Evolutionary conservation across 37 sponge, comb jelly and placozoan species (phyloP), one percentile per base, ranked within the genome.

Genomic region (Geodia barretti): DNA sequence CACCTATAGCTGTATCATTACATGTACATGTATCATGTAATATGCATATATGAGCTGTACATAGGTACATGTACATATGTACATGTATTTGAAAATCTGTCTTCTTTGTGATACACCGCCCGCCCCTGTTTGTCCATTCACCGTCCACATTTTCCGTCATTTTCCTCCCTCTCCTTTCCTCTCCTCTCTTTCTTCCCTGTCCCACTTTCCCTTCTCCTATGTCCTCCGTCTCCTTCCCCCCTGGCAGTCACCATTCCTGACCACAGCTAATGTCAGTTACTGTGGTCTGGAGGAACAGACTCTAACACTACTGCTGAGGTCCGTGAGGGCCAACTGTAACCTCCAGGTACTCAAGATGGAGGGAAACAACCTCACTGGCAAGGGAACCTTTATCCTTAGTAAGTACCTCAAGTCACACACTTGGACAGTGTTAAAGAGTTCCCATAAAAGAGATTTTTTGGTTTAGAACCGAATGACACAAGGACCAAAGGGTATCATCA

Each of bases 351-450:
- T 96, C 8, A 87, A 84, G 35, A 32, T 93, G 47, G 88, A 87
- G 61, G 94, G 96, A 29, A 93, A 92, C 68, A 78, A 79, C 36
- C 85, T 96, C 11, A 41, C 96, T 2, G 96, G 96, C 7, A 89
- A 93, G 64, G 91, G 91, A 34, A 86, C 84, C 4, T 87, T 96
- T 41, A 96, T 96, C 39, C 65, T 96, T 17, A 88, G 95, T 95
- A 68, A 91, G 93, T 62, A 61, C n/a, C 39, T 29, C 23, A 9
- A 64, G 8, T 7, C 78, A 34, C 65, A 41, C 47, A n/a, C 59
- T 39, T 25, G 23, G 19, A 11, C 19, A 21, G 19, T 21, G 60
- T 19, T 59, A 21, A 59, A 19, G 60, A 59, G 11, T 30, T 3
- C 20, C 36, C 70, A 3, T 30, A 21, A 4, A n/a, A n/a, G n/a